Evolutionary conservation across 2,797 vertebrate genomes (phyloP), one percentile per base, ranked within the genome.

Genomic region (Champsocephalus esox): DNA sequence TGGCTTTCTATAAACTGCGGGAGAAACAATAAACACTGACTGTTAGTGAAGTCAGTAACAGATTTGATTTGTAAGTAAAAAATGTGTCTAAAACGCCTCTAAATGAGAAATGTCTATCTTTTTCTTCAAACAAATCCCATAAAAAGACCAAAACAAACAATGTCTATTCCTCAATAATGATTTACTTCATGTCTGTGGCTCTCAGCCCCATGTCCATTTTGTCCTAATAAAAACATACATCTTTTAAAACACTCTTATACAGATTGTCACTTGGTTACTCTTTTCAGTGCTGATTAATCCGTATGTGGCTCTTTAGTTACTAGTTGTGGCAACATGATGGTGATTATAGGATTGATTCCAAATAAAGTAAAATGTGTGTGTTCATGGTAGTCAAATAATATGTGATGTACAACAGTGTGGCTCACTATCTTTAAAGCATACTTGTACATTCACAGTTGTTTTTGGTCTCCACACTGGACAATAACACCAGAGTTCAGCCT

Each of bases 81-180:
- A 28, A 28, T 28, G 28, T 28, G 5, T 28, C 4, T 28, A 5
- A 28, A 28, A 28, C 4, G 5, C 28, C 32, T 66, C 7, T 13
- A 41, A 67, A 60, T 38, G 8, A 38, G 34, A 38, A 6, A 38
- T 38, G 2, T 38, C 34, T 38, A 38, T 38, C 34, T 38, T 38
- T 41, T 48, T 55, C 5, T 43, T 11, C 6, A 1, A 57, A 24
- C 38, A 71, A 57, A 74, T 34, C 61, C 51, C 51, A 58, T 9
- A 7, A 56, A 65, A 70, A 61, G 54, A 38, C 12, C 52, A 24
- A 64, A 62, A 68, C 58, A 46, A 58, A 48, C 3, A 16, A 38
- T 6, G 5, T 4, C 3, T 52, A 4, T 59, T 2, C 3, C 6
- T 59, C 5, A 5, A 1, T 13, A 34, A 12, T n/a, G 46, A 9